phyloP scores from a whole-genome alignment of 2,797 vertebrate species.

The Poecilia velifera region DNA sequence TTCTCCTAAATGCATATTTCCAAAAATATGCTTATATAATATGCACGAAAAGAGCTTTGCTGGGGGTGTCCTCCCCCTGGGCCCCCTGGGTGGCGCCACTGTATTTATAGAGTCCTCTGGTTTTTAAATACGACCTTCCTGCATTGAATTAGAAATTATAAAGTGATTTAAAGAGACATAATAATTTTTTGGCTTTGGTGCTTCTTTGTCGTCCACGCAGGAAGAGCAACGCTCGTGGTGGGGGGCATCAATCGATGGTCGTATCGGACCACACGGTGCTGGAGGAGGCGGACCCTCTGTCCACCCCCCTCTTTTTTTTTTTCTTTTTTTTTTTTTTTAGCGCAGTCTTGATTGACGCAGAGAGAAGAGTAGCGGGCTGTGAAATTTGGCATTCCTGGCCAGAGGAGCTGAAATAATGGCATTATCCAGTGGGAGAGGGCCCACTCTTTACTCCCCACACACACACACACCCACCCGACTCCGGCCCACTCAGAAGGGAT shows the following conservation, averaged over 20 bases:
- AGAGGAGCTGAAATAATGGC: conserved; percentile 98
- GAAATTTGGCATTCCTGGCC: conserved; percentile 96
- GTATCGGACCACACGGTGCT: conserved; percentile 53
- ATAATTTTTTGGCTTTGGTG: neutral
- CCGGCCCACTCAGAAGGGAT: conserved; percentile 82
- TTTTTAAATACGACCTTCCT: neutral
- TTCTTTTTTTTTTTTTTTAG: conserved; percentile 11
- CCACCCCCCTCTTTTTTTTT: neutral
- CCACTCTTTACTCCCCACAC: conserved; percentile 79
- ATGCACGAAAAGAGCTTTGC: neutral
- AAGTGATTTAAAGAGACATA: neutral
- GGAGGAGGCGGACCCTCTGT: neutral
- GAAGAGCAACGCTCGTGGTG: conserved; percentile 16
- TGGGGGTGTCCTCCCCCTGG: neutral
- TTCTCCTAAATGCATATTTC: neutral
- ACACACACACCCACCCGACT: conserved; percentile 67
- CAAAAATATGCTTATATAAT: neutral
- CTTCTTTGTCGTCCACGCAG: neutral
- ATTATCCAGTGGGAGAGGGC: conserved; percentile 93
- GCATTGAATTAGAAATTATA: neutral
- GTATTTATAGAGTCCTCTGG: neutral
- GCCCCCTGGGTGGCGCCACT: neutral
- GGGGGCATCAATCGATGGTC: conserved; percentile 44
- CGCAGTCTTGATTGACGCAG: conserved; percentile 81
- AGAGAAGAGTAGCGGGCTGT: conserved; percentile 89